Percentiles rank a stretch among this genome's conserved stretches.
Evolutionary conservation across 2,797 vertebrate genomes (phyloP).

Genomic region (Anolis apletophallus): DNA sequence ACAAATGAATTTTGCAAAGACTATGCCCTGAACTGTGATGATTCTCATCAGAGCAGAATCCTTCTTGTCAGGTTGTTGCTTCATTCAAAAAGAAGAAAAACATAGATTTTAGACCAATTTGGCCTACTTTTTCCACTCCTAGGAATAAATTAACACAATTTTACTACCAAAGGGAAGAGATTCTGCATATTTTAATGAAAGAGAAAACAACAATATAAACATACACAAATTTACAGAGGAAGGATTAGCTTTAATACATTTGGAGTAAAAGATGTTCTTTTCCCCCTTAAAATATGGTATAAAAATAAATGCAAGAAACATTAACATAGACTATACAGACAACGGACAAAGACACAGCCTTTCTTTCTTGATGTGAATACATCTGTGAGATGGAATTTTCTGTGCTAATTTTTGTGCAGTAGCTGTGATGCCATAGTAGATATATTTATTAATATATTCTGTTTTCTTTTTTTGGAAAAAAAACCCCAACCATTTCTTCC

Average conservation of each 20-base stretch:
- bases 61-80: too few relatives aligned
- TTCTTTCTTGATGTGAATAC: slow-evolving; percentile 86
- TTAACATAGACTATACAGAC: slow-evolving; percentile 88
- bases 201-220: slow-evolving; percentile 86
- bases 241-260: slow-evolving; percentile 92
- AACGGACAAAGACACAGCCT: slow-evolving; percentile 85
- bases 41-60: too few relatives aligned
- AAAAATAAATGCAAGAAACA: slow-evolving; percentile 98
- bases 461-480: slow-evolving; percentile 76
- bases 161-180: slow-evolving; percentile 74
- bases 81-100: too few relatives aligned
- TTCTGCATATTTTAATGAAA: slow-evolving; percentile 85
- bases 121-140: background rate
- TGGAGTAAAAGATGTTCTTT: slow-evolving; percentile 91
- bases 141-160: background rate
- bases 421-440: slow-evolving; percentile 85
- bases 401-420: slow-evolving; percentile 89
- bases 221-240: slow-evolving; percentile 90
- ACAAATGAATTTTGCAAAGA: too few relatives aligned
- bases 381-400: slow-evolving; percentile 86
- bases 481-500: too few relatives aligned
- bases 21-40: too few relatives aligned
- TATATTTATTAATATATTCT: slow-evolving; percentile 81
- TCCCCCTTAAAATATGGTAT: slow-evolving; percentile 93
- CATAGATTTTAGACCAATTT: background rate